Evolutionary conservation across 2,888 invertebrate species (phyloP), one percentile per base, ranked within the genome.

Genomic region (Phaonia tiefii): DNA sequence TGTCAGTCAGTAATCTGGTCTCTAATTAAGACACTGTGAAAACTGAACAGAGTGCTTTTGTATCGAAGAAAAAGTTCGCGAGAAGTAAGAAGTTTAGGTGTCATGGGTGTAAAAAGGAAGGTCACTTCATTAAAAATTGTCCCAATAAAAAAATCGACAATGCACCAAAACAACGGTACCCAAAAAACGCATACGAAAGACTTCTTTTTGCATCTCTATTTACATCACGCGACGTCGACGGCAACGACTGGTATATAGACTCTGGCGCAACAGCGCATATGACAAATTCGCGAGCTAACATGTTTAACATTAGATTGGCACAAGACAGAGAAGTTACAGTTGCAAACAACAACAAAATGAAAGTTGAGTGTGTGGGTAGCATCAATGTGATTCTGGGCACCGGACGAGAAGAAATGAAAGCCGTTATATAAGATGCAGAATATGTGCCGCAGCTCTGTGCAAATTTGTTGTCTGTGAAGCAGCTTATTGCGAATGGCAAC

Each of bases 231-330:
- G 51, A 10, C 17, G 17, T 8, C 5, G 56, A 56, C 26, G 44
- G 17, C 11, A n/a, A 69, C 5, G 46, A 56, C 25, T 75, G 75
- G 76, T 74, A 65, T 54, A 56, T 74, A 0, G 79, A 82, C 17
- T 79, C 60, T 31, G 74, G 74, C 54, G 79, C 73, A 46, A 74
- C 74, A 39, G 39, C 58, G 22, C 77, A 83, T 63, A 69, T 77
- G 56, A 65, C 67, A 44, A 71, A 65, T 39, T 54, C 58, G 20
- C 70, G 66, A 31, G 31, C 49, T 51, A 56, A 63, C 7, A 49
- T 74, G 42, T 13, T 22, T 13, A 81, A 81, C 15, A n/a, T 42
- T 5, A 2, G 10, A 8, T 1, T 11, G 1, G n/a, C 8, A 8
- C n/a, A 25, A 20, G 17, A 13, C 17, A 51, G 60, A 71, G 20